Evolutionary conservation across 2,888 invertebrate species (phyloP).

Genomic region (Drosophila formosana): DNA sequence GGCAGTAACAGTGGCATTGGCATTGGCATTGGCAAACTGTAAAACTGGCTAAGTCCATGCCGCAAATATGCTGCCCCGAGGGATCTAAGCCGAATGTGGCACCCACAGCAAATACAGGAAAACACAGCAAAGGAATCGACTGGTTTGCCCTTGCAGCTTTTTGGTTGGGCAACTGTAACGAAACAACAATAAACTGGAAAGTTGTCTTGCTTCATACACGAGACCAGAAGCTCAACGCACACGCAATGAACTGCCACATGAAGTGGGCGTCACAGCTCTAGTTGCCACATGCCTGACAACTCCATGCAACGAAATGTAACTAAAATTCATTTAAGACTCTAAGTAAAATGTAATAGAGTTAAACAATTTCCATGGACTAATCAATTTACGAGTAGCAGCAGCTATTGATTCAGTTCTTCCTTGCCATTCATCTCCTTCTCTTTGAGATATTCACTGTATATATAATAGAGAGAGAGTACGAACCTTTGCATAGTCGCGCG

Average conservation of each 20-base stretch:
- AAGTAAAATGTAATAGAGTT: slow-evolving; percentile 48
- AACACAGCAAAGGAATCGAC: slow-evolving; percentile 36
- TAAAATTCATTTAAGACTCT: slow-evolving; percentile 53
- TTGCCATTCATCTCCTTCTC: background rate
- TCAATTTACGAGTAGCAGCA: slow-evolving; percentile 46
- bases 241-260: background rate
- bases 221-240: background rate
- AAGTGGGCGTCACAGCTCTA: slow-evolving; percentile 1
- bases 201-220: slow-evolving; percentile 39
- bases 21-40: slow-evolving; percentile 31
- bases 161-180: slow-evolving; percentile 50
- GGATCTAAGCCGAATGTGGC: slow-evolving; percentile 38
- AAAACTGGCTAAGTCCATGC: slow-evolving; percentile 57
- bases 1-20: slow-evolving; percentile 39
- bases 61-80: slow-evolving; percentile 59
- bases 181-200: slow-evolving; percentile 52
- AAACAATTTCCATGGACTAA: slow-evolving; percentile 60
- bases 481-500: slow-evolving; percentile 90
- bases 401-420: slow-evolving; percentile 36
- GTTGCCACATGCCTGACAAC: slow-evolving; percentile 13
- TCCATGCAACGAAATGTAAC: slow-evolving; percentile 28
- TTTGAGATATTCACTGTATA: background rate
- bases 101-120: slow-evolving; percentile 46
- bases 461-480: slow-evolving; percentile 44
- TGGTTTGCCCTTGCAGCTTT: slow-evolving; percentile 31